Percentiles rank a stretch among this genome's conserved stretches.
Evolutionary conservation across 1,140 invertebrate species (phyloP).

Genomic region (Vanessa atalanta): DNA sequence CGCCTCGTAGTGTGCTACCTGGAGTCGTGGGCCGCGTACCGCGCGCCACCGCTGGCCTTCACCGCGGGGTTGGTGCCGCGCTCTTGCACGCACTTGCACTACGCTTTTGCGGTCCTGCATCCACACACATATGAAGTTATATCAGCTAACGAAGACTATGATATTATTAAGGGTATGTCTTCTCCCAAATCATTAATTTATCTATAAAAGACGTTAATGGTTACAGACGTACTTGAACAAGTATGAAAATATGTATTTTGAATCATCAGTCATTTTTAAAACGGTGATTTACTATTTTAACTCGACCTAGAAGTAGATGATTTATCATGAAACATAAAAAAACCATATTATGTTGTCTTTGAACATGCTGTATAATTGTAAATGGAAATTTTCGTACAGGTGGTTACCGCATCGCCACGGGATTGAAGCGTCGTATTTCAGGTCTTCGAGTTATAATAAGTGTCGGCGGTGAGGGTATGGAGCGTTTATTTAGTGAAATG

Average conservation of each 20-base stretch:
- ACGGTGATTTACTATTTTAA: too few relatives aligned
- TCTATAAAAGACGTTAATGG: background rate
- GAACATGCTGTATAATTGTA: background rate
- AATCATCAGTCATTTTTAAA: too few relatives aligned
- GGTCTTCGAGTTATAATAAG: constrained; percentile 81
- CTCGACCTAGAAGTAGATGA: too few relatives aligned
- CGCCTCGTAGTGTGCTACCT: constrained; percentile 85
- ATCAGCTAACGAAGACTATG: constrained; percentile 82
- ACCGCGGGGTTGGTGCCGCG: constrained; percentile 85
- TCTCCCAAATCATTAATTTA: background rate
- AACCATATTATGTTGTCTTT: too few relatives aligned
- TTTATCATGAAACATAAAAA: too few relatives aligned
- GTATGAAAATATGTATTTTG: too few relatives aligned
- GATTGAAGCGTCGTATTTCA: constrained; percentile 75
- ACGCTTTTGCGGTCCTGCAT: constrained; percentile 88
- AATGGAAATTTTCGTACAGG: constrained; percentile 51
- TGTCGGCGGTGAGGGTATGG: constrained; percentile 80
- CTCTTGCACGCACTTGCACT: constrained; percentile 91
- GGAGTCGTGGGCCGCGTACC: constrained; percentile 84
- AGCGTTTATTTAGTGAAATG: constrained; percentile 79
- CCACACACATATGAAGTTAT: constrained; percentile 82
- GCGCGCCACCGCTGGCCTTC: constrained; percentile 85
- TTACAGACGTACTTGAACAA: background rate
- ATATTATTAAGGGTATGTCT: constrained; percentile 80
- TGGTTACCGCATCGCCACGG: constrained; percentile 80